Conservation (phyloP, 2,113 vertebrate genomes). For the Paradisaea rubra region DNA sequence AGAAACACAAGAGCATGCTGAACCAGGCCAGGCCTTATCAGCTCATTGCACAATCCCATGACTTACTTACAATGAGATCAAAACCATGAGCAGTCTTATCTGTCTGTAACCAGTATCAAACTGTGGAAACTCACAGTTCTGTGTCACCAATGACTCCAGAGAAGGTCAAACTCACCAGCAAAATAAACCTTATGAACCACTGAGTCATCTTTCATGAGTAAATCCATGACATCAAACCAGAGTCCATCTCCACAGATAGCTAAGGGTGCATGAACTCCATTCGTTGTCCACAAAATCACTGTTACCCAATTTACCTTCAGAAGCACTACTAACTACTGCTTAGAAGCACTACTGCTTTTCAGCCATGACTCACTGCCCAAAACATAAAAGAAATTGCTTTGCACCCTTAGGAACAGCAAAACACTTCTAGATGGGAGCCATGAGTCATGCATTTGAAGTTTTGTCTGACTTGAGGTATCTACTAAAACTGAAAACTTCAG, state of each 20-base stretch:
- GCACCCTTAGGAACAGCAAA: neutral
- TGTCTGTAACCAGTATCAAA: neutral
- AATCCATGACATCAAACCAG: neutral
- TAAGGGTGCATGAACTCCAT: neutral
- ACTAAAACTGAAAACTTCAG: constrained; percentile 5
- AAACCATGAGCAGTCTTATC: neutral
- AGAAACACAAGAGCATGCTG: neutral
- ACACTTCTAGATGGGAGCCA: neutral
- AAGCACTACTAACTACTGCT: neutral
- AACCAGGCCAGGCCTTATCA: neutral
- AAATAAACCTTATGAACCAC: neutral
- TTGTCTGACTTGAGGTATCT: neutral
- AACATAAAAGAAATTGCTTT: neutral
- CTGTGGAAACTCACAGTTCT: neutral
- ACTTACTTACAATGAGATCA: neutral
- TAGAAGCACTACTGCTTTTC: neutral
- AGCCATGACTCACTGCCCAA: neutral
- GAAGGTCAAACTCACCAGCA: neutral
- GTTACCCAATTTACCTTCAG: neutral
- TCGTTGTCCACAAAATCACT: neutral
- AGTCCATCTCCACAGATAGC: neutral
- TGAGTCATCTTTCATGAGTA: neutral
- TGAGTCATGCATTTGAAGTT: neutral
- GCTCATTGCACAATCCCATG: neutral
- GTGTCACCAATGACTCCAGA: neutral